Conservation (phyloP, 2,888 invertebrate species). For the Lampropteryx suffumata region DNA sequence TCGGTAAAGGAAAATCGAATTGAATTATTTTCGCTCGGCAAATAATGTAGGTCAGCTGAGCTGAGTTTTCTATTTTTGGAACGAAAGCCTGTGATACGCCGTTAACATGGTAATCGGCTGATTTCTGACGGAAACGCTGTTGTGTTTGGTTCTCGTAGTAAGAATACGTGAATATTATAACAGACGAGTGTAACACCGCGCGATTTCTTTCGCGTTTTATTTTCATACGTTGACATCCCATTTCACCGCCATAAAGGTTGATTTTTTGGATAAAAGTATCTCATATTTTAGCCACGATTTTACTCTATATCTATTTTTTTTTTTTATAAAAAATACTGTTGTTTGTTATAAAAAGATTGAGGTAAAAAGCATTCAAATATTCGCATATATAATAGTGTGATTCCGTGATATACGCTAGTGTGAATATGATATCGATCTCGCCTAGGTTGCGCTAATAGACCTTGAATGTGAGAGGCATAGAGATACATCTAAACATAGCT, state of each 20-base stretch:
- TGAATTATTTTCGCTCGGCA: slow-evolving; percentile 26
- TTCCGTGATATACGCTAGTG: slow-evolving; percentile 12
- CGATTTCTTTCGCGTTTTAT: too few relatives aligned
- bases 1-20: slow-evolving; percentile 14
- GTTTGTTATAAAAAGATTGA: too few relatives aligned
- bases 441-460: slow-evolving; percentile 10
- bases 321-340: too few relatives aligned
- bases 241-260: too few relatives aligned
- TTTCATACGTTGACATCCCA: too few relatives aligned
- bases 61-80: slow-evolving; percentile 32
- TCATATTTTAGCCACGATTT: too few relatives aligned
- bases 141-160: slow-evolving; percentile 19
- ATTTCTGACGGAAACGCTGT: slow-evolving; percentile 22
- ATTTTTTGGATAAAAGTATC: too few relatives aligned
- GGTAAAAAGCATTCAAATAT: too few relatives aligned
- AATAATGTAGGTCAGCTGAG: slow-evolving; percentile 37
- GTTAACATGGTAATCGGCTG: slow-evolving; percentile 32
- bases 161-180: slow-evolving; percentile 19
- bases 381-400: too few relatives aligned
- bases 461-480: slow-evolving; percentile 7
- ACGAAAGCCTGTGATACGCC: slow-evolving; percentile 26
- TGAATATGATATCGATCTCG: slow-evolving; percentile 23
- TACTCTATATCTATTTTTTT: too few relatives aligned
- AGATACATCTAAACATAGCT: neutral
- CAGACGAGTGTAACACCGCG: too few relatives aligned